Percentiles rank a stretch among this genome's conserved stretches.
Evolutionary conservation across 2,113 vertebrate species (phyloP).

Genomic region (Coturnix japonica): DNA sequence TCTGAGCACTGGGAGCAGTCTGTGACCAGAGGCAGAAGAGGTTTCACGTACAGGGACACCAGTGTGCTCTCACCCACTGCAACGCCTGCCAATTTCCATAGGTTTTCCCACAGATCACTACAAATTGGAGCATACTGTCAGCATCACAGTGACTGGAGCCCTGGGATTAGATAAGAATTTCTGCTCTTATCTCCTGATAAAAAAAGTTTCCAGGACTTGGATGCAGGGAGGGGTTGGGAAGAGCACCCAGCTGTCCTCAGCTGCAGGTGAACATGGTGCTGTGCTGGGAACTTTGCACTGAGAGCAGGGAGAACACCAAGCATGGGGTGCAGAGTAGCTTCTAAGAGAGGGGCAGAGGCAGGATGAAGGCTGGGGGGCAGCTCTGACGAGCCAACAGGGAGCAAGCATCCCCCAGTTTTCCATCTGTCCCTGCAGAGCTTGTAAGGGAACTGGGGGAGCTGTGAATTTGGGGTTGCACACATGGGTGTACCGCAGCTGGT

Average conservation of each 20-base stretch:
- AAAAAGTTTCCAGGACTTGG: not conserved
- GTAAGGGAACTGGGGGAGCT: not conserved
- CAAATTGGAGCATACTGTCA: not conserved
- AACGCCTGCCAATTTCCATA: rapidly evolving
- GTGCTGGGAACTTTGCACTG: not conserved
- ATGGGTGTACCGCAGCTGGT: not conserved
- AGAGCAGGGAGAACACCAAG: not conserved
- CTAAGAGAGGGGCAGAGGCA: not conserved
- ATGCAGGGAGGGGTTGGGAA: not conserved
- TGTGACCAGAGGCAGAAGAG: not conserved
- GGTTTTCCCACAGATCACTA: not conserved
- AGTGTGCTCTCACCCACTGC: not conserved
- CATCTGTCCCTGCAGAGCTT: not conserved
- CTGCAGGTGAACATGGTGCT: not conserved
- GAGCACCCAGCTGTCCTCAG: not conserved
- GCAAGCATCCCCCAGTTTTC: not conserved
- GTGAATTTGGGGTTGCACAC: not conserved
- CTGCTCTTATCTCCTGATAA: not conserved
- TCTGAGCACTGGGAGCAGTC: not conserved
- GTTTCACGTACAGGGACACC: rapidly evolving
- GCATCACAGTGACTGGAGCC: not conserved
- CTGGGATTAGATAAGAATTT: not conserved
- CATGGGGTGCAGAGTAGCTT: not conserved
- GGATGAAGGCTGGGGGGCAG: not conserved
- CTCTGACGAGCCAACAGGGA: not conserved